phyloP scores from a whole-genome alignment of 1,140 invertebrate species.

The Paramacrobiotus metropolitanus region DNA sequence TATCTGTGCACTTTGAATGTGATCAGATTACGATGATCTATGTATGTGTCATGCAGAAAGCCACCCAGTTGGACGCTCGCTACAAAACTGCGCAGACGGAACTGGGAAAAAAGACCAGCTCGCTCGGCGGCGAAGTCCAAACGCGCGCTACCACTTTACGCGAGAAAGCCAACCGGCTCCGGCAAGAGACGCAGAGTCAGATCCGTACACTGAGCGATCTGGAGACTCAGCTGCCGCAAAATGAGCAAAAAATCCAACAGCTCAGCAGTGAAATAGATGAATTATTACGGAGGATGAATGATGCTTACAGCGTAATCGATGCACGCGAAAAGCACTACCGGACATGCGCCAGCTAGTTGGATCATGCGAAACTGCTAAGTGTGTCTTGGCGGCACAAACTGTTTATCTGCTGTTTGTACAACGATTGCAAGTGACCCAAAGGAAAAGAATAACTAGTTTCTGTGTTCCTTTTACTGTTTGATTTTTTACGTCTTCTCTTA shows the following conservation, averaged over 20 bases:
- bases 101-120: neutral
- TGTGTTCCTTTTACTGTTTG: too few relatives aligned
- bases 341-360: neutral
- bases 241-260: neutral
- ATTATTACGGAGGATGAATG: neutral
- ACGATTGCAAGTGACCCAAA: too few relatives aligned
- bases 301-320: neutral
- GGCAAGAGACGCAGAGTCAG: neutral
- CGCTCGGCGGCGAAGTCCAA: neutral
- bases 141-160: neutral
- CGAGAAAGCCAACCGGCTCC: neutral
- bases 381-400: too few relatives aligned
- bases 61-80: neutral
- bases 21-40: too few relatives aligned
- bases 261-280: neutral
- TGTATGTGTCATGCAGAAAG: conserved; percentile 1
- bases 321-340: neutral
- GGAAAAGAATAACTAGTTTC: too few relatives aligned
- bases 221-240: neutral
- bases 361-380: too few relatives aligned
- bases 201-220: neutral
- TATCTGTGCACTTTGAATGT: too few relatives aligned
- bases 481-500: too few relatives aligned
- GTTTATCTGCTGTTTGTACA: too few relatives aligned
- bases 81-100: neutral